A percentile compares a stretch with the other conserved stretches of the same genome.
Conservation (phyloP, 2,888 invertebrate species). For the Ophioninae sp. region DNA sequence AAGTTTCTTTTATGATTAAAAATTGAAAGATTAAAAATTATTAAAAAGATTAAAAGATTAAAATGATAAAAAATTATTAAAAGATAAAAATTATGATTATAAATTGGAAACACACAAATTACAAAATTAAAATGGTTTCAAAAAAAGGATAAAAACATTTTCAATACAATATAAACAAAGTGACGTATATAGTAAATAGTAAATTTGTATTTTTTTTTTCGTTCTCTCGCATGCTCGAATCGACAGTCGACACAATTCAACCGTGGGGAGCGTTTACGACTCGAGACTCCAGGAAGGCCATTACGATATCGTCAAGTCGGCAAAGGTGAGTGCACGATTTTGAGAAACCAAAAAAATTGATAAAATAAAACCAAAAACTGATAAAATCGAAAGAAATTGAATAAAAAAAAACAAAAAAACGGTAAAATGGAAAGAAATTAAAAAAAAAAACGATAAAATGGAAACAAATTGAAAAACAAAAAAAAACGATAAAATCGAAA, state of each 20-base stretch:
- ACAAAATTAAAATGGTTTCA: too few species aligned
- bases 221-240: conserved; percentile 48
- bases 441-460: too few species aligned
- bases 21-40: too few species aligned
- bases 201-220: conserved; percentile 25
- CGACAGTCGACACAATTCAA: conserved; percentile 73
- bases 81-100: too few species aligned
- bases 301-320: conserved; percentile 79
- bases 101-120: too few species aligned
- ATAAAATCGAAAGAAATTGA: conserved; percentile 53
- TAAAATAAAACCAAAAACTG: too few species aligned
- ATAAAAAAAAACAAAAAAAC: conserved; percentile 25
- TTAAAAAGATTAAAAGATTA: too few species aligned
- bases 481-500: too few species aligned
- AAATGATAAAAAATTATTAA: neutral
- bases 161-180: neutral
- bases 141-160: neutral
- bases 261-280: conserved; percentile 73
- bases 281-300: conserved; percentile 77
- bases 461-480: too few species aligned
- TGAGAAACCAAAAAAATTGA: neutral
- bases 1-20: conserved; percentile 65
- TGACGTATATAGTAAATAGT: neutral
- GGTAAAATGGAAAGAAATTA: conserved; percentile 13
- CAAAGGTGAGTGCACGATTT: conserved; percentile 70